A percentile compares a stretch with the other conserved stretches of the same genome.
Conservation (phyloP, 2,797 vertebrate genomes). For the Melopsittacus undulatus region DNA sequence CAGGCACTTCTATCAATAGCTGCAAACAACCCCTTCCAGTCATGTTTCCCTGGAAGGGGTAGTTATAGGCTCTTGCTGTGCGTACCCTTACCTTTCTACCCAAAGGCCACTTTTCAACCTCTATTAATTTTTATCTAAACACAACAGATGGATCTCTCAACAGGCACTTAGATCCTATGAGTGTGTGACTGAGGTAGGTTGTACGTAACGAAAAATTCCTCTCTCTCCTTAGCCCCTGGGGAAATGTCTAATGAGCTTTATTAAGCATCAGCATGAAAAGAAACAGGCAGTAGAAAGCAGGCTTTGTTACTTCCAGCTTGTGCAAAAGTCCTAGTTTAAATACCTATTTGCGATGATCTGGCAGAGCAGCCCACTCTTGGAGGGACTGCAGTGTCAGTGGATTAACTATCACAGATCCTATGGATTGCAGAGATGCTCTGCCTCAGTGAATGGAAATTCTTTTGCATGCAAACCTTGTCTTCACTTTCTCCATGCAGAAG, state of each 20-base stretch:
- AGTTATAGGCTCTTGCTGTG: neutral
- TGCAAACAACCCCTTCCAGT: neutral
- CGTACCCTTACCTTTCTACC: neutral
- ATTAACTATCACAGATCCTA: neutral
- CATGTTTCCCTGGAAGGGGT: neutral
- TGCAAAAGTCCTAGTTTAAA: neutral
- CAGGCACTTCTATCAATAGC: neutral
- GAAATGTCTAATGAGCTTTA: neutral
- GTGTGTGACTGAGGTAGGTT: neutral
- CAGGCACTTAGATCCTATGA: neutral
- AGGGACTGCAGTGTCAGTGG: neutral
- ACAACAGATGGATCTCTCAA: neutral
- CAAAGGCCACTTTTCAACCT: neutral
- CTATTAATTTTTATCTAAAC: neutral
- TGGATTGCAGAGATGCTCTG: neutral
- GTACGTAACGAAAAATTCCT: neutral
- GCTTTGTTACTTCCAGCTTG: neutral
- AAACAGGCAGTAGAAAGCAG: neutral
- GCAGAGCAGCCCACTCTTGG: neutral
- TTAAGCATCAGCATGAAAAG: neutral
- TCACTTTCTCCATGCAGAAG: neutral
- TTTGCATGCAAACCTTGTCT: rapidly evolving
- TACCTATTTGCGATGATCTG: neutral
- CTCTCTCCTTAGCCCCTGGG: neutral
- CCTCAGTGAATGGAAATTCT: neutral